Base-by-base conservation (phyloP, 1,140 invertebrate species). In the Uloborus diversus region DNA sequence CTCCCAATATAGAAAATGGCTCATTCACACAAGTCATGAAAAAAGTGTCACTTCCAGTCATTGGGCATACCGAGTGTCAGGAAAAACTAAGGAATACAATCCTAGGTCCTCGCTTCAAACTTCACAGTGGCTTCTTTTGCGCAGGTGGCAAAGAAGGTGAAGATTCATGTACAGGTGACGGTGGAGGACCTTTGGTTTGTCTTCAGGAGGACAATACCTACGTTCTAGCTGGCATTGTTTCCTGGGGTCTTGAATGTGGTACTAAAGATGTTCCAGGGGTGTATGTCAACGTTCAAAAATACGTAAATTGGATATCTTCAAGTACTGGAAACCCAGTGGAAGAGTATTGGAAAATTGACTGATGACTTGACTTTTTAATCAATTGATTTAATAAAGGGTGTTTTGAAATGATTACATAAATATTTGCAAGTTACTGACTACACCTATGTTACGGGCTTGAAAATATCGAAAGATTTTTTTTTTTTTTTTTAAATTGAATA, bases 151-250 rank as follows among this genome's bases (percentile, higher is more conserved):
- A 64, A 33, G 28, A 61, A 85, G 70, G n/a, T 23, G 20, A 62
- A 62, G 59, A 62, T 30, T 9, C 59, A 7, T 62, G 59, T 28
- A 28, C 9, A 9, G 92, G 93, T 3, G 93, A 94, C 84, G 88
- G 91, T 51, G 93, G 93, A 25, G 92, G 92, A 81, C 93, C 93
- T 3, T 85, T 94, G 17, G 93, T 92, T 14, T 94, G 93, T 84
- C 90, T 91, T 5, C 89, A 88, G n/a, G 90, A 90, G 14, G 89
- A 92, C 65, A 91, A 90, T 5, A 88, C 87, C 79, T 93, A 92
- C 81, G 90, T 91, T 14, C 87, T 94, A n/a, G 87, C 90, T 81
- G 93, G 93, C 61, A 87, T 94, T 81, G 93, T 92, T 85, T 91
- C 90, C 47, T 92, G 91, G 87, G 93, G 94, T 79, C 91, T 91